Conservation (phyloP, 2,888 invertebrate genomes). For the Sepiola atlantica region DNA sequence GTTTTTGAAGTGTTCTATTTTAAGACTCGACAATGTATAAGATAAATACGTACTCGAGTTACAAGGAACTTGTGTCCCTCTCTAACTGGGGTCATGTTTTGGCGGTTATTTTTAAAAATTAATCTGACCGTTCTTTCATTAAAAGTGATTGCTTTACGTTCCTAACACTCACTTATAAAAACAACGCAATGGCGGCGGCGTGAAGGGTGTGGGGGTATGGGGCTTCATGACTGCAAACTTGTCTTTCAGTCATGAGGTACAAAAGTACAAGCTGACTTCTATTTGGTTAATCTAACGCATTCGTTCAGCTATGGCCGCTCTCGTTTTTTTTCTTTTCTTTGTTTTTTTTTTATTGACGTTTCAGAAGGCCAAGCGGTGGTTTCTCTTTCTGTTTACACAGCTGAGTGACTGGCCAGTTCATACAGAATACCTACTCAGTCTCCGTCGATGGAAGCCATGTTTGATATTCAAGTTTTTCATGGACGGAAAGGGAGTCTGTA, state of each 20-base stretch:
- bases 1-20: too few species aligned
- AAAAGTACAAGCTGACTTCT: conserved; percentile 2
- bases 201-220: not conserved
- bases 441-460: not conserved
- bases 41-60: not conserved
- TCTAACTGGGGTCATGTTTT: not conserved
- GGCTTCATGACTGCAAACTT: not conserved
- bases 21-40: not conserved
- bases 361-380: not conserved
- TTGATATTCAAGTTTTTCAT: not conserved
- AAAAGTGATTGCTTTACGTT: not conserved
- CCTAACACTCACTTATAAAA: not conserved
- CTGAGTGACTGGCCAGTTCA: not conserved
- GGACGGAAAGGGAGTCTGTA: not conserved
- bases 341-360: not conserved
- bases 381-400: not conserved
- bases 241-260: not conserved
- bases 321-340: too few species aligned
- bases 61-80: not conserved
- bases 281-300: not conserved
- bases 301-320: not conserved
- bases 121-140: not conserved
- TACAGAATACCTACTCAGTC: not conserved
- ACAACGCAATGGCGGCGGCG: not conserved
- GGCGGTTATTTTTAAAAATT: not conserved